Base-by-base conservation (phyloP, 2,888 invertebrate genomes). In the Mesorhabditis sp. region DNA sequence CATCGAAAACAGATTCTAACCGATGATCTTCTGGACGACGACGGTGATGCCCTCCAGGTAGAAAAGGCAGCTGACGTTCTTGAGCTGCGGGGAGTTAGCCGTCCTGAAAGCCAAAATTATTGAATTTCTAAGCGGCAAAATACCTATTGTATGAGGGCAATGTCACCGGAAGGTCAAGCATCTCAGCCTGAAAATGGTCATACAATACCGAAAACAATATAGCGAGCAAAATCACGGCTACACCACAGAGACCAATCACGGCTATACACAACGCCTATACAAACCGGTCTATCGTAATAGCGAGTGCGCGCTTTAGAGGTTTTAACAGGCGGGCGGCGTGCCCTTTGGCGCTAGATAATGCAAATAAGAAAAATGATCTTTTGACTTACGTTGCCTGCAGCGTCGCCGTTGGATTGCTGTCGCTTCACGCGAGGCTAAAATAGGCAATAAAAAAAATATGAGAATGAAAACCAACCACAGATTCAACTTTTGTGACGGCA, bases 41-140 rank as follows among this genome's bases (percentile, higher is more conserved):
- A 80, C 66, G 43, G 72, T 73, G 42, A 80, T 41, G 43, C 80
- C 80, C 50, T 80, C 80, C 3, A 78, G 62, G 66, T 80, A 80
- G 70, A 80, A 68, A 42, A 80, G 72, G 62, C 80, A 80, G 41
- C 69, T 67, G 42, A 63, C 71, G 7, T 68, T 67, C 3, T 28
- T 70, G 13, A 64, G 65, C 65, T 13, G 61, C 42, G 43, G 43
- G 43, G 28, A 28, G 28, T 28, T 28, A 28, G 28, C 28, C 28
- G 28, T 28, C 28, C 28, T 28, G 28, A 7, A 10, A 43, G 4
- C 67, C 28, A 10, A 10, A 50, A 13, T 50, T 28, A 7, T n/a
- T 63, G 1, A n/a, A 10, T 7, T 41, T 63, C n/a, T 13, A n/a
- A 13, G 58, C n/a, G 58, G 58, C 43, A 61, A 43, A 42, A 63